Base-by-base conservation (phyloP, 2,888 invertebrate species). In the Cecidostiba fungosa region DNA sequence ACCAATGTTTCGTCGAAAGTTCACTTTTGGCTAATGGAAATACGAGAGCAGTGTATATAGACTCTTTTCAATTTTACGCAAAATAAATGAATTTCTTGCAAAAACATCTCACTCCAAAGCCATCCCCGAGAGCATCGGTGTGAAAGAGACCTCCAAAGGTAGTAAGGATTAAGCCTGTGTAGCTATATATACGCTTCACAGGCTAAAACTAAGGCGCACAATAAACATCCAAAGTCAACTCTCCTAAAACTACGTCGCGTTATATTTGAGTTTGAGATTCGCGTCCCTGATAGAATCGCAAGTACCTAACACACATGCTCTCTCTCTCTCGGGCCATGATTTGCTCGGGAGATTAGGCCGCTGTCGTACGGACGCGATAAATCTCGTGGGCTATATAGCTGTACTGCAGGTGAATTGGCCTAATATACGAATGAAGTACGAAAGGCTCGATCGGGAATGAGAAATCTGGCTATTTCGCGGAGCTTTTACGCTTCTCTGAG, bases 201-300 rank as follows among this genome's bases (percentile, higher is more conserved):
- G n/a, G n/a, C n/a, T n/a, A n/a, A n/a, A n/a, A n/a, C n/a, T 69
- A 23, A 73, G 39, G 26, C 32, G 36, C 39, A n/a, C 82, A 79
- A 82, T 73, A 70, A 78, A 77, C 72, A 78, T 85, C 36, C 19
- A 39, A 78, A 82, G 36, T 78, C 74, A 74, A 82, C 43, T 10
- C 12, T 29, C 23, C 72, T 36, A 66, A 66, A 66, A 66, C 66
- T 26, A 72, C 16, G n/a, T 54, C 39, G 3, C 39, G 32, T 70
- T 78, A 82, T 76, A 82, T 85, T 85, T 85, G 69, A 79, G 47
- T 82, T 82, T 29, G 54, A 54, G 82, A 78, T 85, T 77, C 43
- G 26, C 36, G 4, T 16, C 19, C 29, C 29, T 50, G 77, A 39
- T 16, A 43, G 36, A 72, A 54, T 50, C 59, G 66, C 78, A 62